Evolutionary conservation across 2,797 vertebrate genomes (phyloP), one percentile per base, ranked within the genome.

Genomic region (Macropus fuliginosus): DNA sequence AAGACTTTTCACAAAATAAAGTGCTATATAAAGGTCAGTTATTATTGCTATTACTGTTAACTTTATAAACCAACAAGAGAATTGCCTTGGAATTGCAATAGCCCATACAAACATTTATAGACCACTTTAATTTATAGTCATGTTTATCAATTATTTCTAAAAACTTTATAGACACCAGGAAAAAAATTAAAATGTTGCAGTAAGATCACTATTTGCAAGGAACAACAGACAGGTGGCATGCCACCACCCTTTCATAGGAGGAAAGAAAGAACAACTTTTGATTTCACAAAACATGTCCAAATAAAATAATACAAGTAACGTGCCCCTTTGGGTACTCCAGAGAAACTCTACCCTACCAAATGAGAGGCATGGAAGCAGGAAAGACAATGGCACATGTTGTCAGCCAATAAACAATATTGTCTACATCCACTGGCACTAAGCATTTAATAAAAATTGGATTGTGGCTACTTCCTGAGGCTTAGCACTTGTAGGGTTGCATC

Each of bases 371-470:
- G 91, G 0, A 0, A 93, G 59, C 1, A n/a, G 50, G 91, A 96
- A 56, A 50, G 52, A 96, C 66, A 96, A 66, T 8, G 1, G 34
- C 55, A 92, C 90, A 91, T 96, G 98, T 92, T 92, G 93, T 93
- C 96, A 95, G 66, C 91, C 56, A 81, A 96, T 95, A 95, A 98
- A 95, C 96, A 97, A 95, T 94, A 91, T 54, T 28, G 52, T 96
- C 95, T 97, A 96, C 94, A 98, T 56, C 95, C 91, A 97, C 0
- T 94, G 92, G 96, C 96, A 98, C 74, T 56, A 97, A 93, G 91
- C 96, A 92, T 98, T 98, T 98, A 98, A 98, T 98, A 98, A 98
- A 98, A 98, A 97, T 56, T 97, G 97, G 97, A 98, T 97, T 96
- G 96, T 56, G 94, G 91, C 94, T 97, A 96, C 97, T 98, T 98